Base-by-base conservation (phyloP, 2,113 vertebrate species). In the Engystomops pustulosus region DNA sequence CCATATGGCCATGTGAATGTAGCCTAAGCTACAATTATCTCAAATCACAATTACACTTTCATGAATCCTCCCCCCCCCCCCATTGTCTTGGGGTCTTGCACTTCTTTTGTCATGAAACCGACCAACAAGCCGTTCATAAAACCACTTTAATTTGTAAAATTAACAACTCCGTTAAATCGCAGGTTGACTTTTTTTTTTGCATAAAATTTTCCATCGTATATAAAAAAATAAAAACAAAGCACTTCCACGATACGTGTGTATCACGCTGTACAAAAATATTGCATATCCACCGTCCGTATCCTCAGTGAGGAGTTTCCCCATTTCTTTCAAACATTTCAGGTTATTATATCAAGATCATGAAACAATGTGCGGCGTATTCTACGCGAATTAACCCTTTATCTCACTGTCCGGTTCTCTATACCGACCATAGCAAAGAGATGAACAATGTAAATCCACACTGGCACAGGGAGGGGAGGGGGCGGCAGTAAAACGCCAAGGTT, bases 201-300 rank as follows among this genome's bases (percentile, higher is more conserved):
- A 44, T 71, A 81, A 36, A 81, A 69, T 4, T 69, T 20, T 68
- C 11, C 51, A 58, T 11, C n/a, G n/a, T 27, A 67, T 68, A 78
- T 38, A 84, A 68, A 77, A n/a, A 77, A 27, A 84, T 76, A 84
- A 84, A 68, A 84, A 84, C 58, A 44, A 69, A 55, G 27, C 60
- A 84, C 44, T 53, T 68, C 65, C 30, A 83, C 82, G 69, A 76
- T 51, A 76, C 71, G 38, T 34, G 72, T 78, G 58, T 84, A 76
- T 49, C 76, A 83, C 32, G 68, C 72, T 84, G 72, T 84, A 84
- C 82, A 84, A 78, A 84, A 84, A 78, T 84, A 78, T 76, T 83
- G 81, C 51, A 60, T 83, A 25, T 74, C 62, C 49, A 58, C 34
- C 30, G 0, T 25, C 20, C 23, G 11, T 12, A 41, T 25, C 49